phyloP scores from a whole-genome alignment of 2,888 invertebrate species.

The Lamproptera curius region DNA sequence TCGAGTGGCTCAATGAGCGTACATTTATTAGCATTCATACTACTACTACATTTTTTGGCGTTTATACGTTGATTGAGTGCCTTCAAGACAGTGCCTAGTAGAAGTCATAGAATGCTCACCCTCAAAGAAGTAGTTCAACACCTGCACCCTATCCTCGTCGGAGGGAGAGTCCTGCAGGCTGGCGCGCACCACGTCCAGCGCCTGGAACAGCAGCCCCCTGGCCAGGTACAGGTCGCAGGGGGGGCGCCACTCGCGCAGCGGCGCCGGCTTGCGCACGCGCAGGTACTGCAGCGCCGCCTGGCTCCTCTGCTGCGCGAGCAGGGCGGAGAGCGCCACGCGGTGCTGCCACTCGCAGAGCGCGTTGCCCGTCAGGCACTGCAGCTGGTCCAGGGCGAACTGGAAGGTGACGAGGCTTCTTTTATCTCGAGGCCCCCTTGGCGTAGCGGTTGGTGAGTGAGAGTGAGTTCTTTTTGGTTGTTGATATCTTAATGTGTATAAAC shows the following conservation, averaged over 20 bases:
- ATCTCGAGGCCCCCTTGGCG: too few species aligned
- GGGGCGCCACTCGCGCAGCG: slow-evolving; percentile 71
- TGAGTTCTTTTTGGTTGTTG: too few species aligned
- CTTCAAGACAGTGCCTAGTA: too few species aligned
- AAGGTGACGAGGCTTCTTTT: too few species aligned
- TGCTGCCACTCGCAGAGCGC: slow-evolving; percentile 86
- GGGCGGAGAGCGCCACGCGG: slow-evolving; percentile 80
- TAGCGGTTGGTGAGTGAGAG: too few species aligned
- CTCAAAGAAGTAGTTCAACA: slow-evolving; percentile 80
- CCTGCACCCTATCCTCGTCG: slow-evolving; percentile 53
- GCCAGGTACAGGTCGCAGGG: slow-evolving; percentile 80
- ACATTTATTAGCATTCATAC: too few species aligned
- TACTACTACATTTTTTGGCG: too few species aligned
- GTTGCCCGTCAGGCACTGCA: slow-evolving; percentile 80
- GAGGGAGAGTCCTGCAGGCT: slow-evolving; percentile 62
- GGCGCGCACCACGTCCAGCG: slow-evolving; percentile 80
- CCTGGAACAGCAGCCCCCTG: slow-evolving; percentile 81
- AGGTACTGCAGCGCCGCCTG: slow-evolving; percentile 85
- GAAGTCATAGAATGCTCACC: too few species aligned
- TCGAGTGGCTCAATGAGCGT: too few species aligned
- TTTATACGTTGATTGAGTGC: too few species aligned
- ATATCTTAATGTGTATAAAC: too few species aligned
- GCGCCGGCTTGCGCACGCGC: slow-evolving; percentile 77
- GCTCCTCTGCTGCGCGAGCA: slow-evolving; percentile 82
- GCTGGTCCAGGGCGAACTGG: slow-evolving; percentile 81